A percentile compares a stretch with the other conserved stretches of the same genome.
Conservation (phyloP, 2,113 vertebrate species). For the Psittacula cyanocephala region DNA sequence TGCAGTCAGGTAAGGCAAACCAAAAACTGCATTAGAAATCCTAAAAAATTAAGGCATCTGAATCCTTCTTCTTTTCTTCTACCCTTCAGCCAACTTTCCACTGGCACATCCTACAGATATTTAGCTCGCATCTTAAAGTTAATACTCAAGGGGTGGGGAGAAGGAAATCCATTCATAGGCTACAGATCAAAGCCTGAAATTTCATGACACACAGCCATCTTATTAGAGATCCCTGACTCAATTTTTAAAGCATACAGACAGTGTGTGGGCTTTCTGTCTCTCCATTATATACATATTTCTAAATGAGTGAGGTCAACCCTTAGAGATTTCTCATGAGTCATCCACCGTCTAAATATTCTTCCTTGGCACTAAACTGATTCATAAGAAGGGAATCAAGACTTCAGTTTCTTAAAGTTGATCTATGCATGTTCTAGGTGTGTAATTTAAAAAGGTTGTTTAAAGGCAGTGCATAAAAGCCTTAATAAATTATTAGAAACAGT, state of each 20-base stretch:
- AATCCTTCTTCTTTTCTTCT: neutral
- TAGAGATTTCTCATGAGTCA: constrained; percentile 28
- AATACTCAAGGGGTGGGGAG: neutral
- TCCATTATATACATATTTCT: neutral
- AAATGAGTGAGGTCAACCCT: neutral
- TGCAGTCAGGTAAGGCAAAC: neutral
- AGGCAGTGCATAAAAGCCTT: neutral
- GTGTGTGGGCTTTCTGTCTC: neutral
- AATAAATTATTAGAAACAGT: neutral
- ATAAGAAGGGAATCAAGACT: neutral
- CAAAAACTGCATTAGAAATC: neutral
- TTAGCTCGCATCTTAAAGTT: neutral
- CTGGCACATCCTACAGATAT: neutral
- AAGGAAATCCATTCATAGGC: neutral
- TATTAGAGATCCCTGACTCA: constrained; percentile 3
- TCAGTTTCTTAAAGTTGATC: neutral
- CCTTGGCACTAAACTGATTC: neutral
- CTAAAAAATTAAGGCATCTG: neutral
- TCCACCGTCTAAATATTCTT: neutral
- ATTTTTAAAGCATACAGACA: constrained; percentile 24
- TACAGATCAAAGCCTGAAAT: neutral
- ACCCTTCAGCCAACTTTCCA: neutral
- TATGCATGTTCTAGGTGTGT: neutral
- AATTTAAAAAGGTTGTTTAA: neutral
- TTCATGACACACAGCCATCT: neutral